Base-by-base conservation (phyloP, 2,113 vertebrate genomes). In the Speoplatyrhinus poulsoni region DNA sequence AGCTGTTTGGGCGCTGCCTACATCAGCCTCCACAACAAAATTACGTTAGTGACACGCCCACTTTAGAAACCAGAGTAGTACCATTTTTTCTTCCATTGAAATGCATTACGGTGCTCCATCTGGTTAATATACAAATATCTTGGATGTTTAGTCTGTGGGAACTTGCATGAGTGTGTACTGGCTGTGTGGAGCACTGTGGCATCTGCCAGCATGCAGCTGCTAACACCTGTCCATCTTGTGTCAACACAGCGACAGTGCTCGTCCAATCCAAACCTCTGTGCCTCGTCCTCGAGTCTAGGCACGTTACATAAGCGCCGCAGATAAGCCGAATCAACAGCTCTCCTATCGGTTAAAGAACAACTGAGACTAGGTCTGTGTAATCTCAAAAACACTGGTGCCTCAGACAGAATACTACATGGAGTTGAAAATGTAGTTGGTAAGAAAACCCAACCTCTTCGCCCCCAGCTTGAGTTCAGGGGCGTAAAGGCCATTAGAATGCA, bases 161-260 rank as follows among this genome's bases (percentile, higher is more conserved):
- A 17, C 17, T 17, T 13, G 32, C 55, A 12, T 46, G 12, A 8
- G n/a, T 17, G 32, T 50, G 46, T 55, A 48, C n/a, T 32, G 49
- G 60, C 53, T 48, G 26, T 53, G 32, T 62, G 32, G 47, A 13
- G 47, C 26, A 13, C 17, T 49, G 12, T 26, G 48, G 46, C 64
- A 68, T 63, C 60, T 63, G 60, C 47, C 9, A 12, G 3, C 12
- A 26, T 59, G 33, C 70, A 60, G 61, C 70, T 72, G 52, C 50
- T 56, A 57, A 54, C 72, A 62, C 52, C 46, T 70, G 67, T 62
- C 67, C 53, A n/a, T 69, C 57, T 59, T 62, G 46, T 59, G 55
- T 53, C 52, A 50, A 62, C 10, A 50, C 6, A 47, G 15, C 10
- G 59, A 50, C 15, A 17, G 12, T 41, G 41, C 6, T 65, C 17